Percentiles rank a stretch among this genome's conserved stretches.
Evolutionary conservation across 2,888 invertebrate species (phyloP).

Genomic region (Pyrocoelia pectoralis): DNA sequence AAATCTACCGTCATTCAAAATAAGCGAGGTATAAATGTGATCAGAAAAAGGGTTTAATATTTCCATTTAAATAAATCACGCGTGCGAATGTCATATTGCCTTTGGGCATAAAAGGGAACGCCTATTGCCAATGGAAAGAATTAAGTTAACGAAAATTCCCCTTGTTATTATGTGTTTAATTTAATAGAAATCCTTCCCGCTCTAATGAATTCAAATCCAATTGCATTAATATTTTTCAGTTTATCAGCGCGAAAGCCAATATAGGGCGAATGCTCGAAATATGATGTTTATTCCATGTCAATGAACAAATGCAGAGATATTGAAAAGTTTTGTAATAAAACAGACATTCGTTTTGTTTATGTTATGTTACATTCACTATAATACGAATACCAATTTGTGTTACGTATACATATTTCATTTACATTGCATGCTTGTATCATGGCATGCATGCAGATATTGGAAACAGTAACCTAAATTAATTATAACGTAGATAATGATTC

Average conservation of each 20-base stretch:
- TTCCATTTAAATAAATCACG: too few species aligned
- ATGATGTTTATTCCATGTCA: not conserved
- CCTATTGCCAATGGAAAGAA: not conserved
- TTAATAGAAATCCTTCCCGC: constrained; percentile 3
- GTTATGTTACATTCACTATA: too few species aligned
- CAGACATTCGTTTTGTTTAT: not conserved
- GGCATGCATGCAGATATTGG: too few species aligned
- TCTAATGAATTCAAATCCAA: constrained; percentile 8
- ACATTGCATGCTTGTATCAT: too few species aligned
- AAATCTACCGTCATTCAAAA: too few species aligned
- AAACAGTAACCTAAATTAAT: too few species aligned
- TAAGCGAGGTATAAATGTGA: too few species aligned
- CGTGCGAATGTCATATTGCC: too few species aligned
- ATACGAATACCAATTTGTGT: too few species aligned
- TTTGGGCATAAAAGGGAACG: not conserved
- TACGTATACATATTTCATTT: too few species aligned
- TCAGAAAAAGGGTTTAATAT: too few species aligned
- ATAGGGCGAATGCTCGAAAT: not conserved
- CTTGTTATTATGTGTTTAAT: constrained; percentile 9
- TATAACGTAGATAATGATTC: too few species aligned
- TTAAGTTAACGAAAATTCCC: constrained; percentile 6
- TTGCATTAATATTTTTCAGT: constrained; percentile 10
- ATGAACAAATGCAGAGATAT: not conserved
- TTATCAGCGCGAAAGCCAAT: constrained; percentile 1
- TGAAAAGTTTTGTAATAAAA: not conserved